Base-by-base conservation (phyloP, 2,113 vertebrate genomes). In the Genyomyrus donnyi region DNA sequence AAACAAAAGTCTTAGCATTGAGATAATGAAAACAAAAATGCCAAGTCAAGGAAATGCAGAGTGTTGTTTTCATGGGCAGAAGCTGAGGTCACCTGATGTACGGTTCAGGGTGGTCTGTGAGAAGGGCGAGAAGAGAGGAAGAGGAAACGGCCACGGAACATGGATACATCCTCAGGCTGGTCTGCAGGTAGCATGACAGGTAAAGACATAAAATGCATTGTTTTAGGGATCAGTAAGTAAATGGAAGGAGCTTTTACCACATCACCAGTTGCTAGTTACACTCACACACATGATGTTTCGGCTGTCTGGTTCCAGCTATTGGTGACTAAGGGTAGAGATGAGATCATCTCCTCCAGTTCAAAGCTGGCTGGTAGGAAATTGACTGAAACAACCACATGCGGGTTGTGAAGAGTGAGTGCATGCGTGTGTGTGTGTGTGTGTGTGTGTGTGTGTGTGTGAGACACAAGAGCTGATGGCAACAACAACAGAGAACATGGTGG, bases 261-360 rank as follows among this genome's bases (percentile, higher is more conserved):
- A 17, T 80, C 35, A 80, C 35, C n/a, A 80, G 5, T 80, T 13
- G 17, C 13, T 13, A 17, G 27, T 77, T 17, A 39, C 15, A 27
- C 35, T 77, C 31, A 77, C 4, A 74, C 1, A 77, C 31, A 17
- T 77, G 70, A 70, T 31, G 8, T 70, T 70, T 70, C 62, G 31
- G 62, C 62, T 80, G 74, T 17, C 35, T 80, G 74, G 74, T 80
- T 42, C 74, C 35, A 80, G 74, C 74, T 80, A 35, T 39, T 86
- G 84, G 46, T 50, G 45, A 86, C 45, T 86, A 27, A 86, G 42
- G 48, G 24, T 49, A n/a, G 4, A 27, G 19, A 49, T 50, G 45
- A 86, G 46, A 86, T 86, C 84, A 86, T 49, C 45, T 86, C 84
- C 84, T 86, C 84, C 84, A 50, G 24, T 11, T 48, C 21, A 50